These are phyloP conservation scores for Eustalomyia histrio DNA, from an alignment of 2,888 invertebrate species.

Conservation along the genomic window DNA sequence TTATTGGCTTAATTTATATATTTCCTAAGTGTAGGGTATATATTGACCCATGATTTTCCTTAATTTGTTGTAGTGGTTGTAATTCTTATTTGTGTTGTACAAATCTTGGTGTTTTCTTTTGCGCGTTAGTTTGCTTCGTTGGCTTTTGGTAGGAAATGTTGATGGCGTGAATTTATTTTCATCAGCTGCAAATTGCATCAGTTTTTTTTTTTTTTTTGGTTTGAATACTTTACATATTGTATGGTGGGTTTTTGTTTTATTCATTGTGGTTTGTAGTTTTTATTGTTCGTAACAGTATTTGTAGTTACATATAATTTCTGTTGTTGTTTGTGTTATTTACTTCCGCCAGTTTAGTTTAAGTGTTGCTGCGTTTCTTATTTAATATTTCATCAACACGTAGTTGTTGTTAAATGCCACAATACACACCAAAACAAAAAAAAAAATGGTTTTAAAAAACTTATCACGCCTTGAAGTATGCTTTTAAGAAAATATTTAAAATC, in stretches of 20 bases:
- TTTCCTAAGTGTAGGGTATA: no score
- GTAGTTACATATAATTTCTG: conserved; percentile 34
- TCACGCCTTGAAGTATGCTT: conserved; percentile 64
- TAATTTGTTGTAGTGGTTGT: no score
- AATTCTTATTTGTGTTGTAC: background rate
- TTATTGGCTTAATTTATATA: no score
- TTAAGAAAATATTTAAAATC: background rate
- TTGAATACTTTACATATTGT: background rate
- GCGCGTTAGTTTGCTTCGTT: conserved; percentile 13
- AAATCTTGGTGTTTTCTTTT: conserved; percentile 22
- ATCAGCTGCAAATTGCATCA: conserved; percentile 68
- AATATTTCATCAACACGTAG: conserved; percentile 56
- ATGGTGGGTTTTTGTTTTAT: conserved; percentile 39
- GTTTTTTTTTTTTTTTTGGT: no score
- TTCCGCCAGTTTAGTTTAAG: conserved; percentile 77
- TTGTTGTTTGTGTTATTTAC: conserved; percentile 61
- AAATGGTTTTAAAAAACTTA: conserved; percentile 54
- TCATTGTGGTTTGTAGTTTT: conserved; percentile 22
- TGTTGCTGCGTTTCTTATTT: conserved; percentile 61
- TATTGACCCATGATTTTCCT: background rate
- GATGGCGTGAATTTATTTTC: conserved; percentile 69
- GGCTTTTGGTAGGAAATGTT: conserved; percentile 57
- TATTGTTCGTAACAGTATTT: conserved; percentile 27
- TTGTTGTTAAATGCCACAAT: conserved; percentile 56
- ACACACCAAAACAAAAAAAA: conserved; percentile 64